Evolutionary conservation across 2,113 vertebrate species (phyloP), one percentile per base, ranked within the genome.

Genomic region (Uria lomvia): DNA sequence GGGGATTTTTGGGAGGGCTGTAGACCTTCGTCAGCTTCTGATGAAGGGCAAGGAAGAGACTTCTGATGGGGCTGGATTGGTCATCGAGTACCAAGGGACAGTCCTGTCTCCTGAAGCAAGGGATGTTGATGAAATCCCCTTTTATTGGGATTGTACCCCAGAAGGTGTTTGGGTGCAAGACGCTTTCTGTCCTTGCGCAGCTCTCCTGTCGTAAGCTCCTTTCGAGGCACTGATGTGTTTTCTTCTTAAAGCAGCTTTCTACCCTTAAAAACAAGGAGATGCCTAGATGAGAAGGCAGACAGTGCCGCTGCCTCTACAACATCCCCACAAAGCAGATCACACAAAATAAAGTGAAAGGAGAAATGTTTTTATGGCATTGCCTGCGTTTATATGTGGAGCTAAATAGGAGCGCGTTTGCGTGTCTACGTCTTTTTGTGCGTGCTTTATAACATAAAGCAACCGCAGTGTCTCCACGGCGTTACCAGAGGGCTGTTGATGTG

Each of bases 251-350:
- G 55, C 36, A 70, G 74, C 50, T 76, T 95, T 91, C 75, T 94
- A 45, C 62, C 38, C 40, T 90, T 67, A 34, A 63, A 90, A 93
- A 9, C 66, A 76, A 78, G 63, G 59, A 47, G 17, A 34, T 62
- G 27, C 4, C 0, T 43, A 67, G 56, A 74, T 68, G 40, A 71
- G 63, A 76, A 90, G 45, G 56, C n/a, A 91, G 66, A 32, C 77
- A 42, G 66, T 56, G 55, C 62, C 58, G 62, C 84, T 95, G 58
- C 81, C 58, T 96, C 76, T 77, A 50, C 53, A 32, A 5, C 52
- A 38, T 91, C 34, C 56, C 17, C 84, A 82, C 77, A 95, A 95
- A 89, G 80, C 80, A 85, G 62, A 94, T 94, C 58, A 85, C 53
- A 66, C 65, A 21, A 74, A 88, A 49, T 21, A 34, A 79, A 94